These are phyloP conservation scores for Nothoprocta pentlandii DNA, from an alignment of 2,113 vertebrate species.

Conservation along the genomic window DNA sequence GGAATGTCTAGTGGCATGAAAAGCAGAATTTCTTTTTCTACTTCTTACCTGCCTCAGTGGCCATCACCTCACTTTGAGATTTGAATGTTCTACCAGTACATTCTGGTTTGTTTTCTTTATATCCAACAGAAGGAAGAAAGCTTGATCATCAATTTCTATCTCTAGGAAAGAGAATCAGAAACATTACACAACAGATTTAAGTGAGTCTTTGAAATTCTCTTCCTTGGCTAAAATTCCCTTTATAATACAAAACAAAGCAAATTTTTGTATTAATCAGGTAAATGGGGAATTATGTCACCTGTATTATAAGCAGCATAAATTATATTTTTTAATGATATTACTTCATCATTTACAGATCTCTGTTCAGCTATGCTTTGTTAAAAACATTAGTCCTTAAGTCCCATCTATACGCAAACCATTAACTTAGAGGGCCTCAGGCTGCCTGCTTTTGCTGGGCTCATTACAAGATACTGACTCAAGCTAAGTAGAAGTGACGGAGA, in stretches of 20 bases:
- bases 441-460: background rate
- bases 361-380: background rate
- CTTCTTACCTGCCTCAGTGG: background rate
- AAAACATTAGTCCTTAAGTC: background rate
- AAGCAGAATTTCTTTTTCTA: background rate
- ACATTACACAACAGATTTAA: background rate
- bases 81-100: background rate
- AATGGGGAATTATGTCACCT: background rate
- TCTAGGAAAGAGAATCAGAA: background rate
- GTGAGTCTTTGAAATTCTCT: background rate
- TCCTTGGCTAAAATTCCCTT: background rate
- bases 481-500: background rate
- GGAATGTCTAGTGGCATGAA: background rate
- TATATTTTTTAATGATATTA: background rate
- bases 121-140: rapidly evolving
- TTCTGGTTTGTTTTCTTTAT: background rate
- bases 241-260: background rate
- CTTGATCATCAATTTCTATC: background rate
- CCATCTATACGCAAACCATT: background rate
- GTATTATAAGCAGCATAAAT: background rate
- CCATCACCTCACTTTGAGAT: background rate
- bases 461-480: background rate
- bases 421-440: background rate
- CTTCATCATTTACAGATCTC: background rate
- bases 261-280: background rate